Base-by-base conservation (phyloP, 2,888 invertebrate genomes). In the Aproaerema taeniolella region DNA sequence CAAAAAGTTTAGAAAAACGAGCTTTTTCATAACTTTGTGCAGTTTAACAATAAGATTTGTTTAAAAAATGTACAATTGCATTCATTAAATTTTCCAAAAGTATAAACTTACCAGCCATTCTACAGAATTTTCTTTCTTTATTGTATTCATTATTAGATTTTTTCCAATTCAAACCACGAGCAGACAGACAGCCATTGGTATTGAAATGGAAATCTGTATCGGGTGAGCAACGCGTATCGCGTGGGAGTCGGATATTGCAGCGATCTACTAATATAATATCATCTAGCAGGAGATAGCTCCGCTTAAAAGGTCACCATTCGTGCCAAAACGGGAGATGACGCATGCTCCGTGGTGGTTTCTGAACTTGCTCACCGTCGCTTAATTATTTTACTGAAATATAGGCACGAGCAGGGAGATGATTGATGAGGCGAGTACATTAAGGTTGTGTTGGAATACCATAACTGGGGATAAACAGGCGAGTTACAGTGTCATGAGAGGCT, bases 321-420 rank as follows among this genome's bases (percentile, higher is more conserved):
- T 33, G 38, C 41, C 38, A 41, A 38, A 24, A 29, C n/a, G 20
- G 10, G 32, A n/a, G n/a, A n/a, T 37, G 37, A 41, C 37, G 41
- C 36, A 41, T 28, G 28, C n/a, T n/a, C n/a, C n/a, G 28, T n/a
- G 28, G 32, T 2, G 17, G 12, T 11, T 12, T n/a, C 33, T 11
- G 33, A 28, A 3, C 10, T n/a, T n/a, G n/a, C n/a, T n/a, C n/a
- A n/a, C n/a, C n/a, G n/a, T n/a, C n/a, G n/a, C n/a, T 35, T 26
- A 35, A 26, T 26, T 26, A n/a, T 26, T 9, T n/a, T n/a, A n/a
- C n/a, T n/a, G n/a, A 26, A 26, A 9, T n/a, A 9, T n/a, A 26
- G n/a, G n/a, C 28, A 10, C n/a, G 10, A 8, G 3, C 3, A 28
- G 8, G 28, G 3, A 10, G 3, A 3, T 28, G 10, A 28, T n/a